Evolutionary conservation across 2,113 vertebrate species (phyloP).

Genomic region (Microtus ochrogaster): DNA sequence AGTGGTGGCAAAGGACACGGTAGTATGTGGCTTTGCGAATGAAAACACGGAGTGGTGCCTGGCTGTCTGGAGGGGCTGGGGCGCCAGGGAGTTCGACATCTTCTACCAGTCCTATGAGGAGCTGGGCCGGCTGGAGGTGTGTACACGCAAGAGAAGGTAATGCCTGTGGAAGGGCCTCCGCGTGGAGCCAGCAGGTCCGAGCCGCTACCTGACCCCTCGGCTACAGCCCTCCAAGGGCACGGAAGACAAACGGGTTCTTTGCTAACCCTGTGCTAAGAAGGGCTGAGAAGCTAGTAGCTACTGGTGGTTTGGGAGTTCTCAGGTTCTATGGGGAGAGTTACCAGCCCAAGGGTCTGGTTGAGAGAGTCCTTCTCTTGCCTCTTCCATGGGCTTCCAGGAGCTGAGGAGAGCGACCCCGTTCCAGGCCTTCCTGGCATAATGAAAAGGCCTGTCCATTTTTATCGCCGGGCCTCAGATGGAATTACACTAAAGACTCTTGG

Average conservation of each 20-base stretch:
- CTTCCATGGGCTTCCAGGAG: neutral
- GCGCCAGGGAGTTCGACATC: slow-evolving; percentile 91
- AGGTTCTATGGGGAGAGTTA: neutral
- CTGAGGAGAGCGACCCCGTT: neutral
- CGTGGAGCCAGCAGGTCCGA: neutral
- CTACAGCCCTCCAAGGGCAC: neutral
- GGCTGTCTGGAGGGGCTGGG: slow-evolving; percentile 97
- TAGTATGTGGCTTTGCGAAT: slow-evolving; percentile 93
- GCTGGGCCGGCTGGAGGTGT: slow-evolving; percentile 91
- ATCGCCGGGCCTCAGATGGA: slow-evolving; percentile 71
- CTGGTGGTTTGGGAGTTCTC: neutral
- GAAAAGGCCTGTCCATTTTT: slow-evolving; percentile 12
- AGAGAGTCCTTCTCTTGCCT: neutral
- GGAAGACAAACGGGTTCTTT: neutral
- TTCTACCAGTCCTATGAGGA: slow-evolving; percentile 97
- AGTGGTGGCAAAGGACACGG: slow-evolving; percentile 91
- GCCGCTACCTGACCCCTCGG: slow-evolving; percentile 11
- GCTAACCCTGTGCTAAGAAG: slow-evolving; percentile 71
- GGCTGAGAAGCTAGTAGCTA: neutral
- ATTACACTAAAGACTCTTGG: slow-evolving; percentile 55
- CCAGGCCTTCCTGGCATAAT: neutral
- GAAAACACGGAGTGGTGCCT: slow-evolving; percentile 92
- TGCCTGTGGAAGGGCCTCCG: slow-evolving; percentile 52
- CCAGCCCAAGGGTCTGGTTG: neutral
- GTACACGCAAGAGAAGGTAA: slow-evolving; percentile 93